Base-by-base conservation (phyloP, 2,113 vertebrate genomes). In the Lamprotornis superbus region DNA sequence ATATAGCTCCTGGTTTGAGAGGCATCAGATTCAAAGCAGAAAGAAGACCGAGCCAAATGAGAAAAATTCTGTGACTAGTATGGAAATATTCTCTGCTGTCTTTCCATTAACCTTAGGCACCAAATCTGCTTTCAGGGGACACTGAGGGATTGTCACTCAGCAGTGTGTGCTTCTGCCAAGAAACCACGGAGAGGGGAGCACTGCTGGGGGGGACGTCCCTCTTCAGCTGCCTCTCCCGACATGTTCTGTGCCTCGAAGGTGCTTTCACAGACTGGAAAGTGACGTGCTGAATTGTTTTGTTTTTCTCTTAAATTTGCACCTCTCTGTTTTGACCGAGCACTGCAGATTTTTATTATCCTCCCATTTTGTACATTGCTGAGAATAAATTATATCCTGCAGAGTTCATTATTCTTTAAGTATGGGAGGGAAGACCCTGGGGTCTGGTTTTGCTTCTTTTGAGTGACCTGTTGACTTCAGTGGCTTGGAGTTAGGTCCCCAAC, bases 181-280 rank as follows among this genome's bases (percentile, higher is more conserved):
- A 1, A 4, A 35, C 30, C 8, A 4, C 1, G 7, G 52, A 75
- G 24, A 35, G 2, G 2, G 56, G 35, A 75, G 18, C 19, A 12
- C 18, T 2, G 1, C 49, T 64, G 15, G 17, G 7, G 7, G 22
- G 9, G 10, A 30, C 0, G 1, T 55, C 47, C 22, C 28, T 77
- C 27, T 31, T 67, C 2, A 1, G 6, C 70, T 71, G 60, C 44
- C 24, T 71, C 30, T 27, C 12, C 24, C n/a, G 0, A 1, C 22
- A 8, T 0, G 0, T 11, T 37, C 2, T 27, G n/a, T 53, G 28
- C 40, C 42, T 60, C 15, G 52, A 39, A 52, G 40, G 27, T 50
- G n/a, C 23, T 71, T 55, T 47, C 50, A 19, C 17, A 27, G 35
- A 2, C 39, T 25, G 30, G 9, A 20, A 71, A 37, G 33, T 12